Percentiles rank a stretch among this genome's conserved stretches.
Conservation (phyloP, 2,113 vertebrate species). For the Leucopsar rothschildi region DNA sequence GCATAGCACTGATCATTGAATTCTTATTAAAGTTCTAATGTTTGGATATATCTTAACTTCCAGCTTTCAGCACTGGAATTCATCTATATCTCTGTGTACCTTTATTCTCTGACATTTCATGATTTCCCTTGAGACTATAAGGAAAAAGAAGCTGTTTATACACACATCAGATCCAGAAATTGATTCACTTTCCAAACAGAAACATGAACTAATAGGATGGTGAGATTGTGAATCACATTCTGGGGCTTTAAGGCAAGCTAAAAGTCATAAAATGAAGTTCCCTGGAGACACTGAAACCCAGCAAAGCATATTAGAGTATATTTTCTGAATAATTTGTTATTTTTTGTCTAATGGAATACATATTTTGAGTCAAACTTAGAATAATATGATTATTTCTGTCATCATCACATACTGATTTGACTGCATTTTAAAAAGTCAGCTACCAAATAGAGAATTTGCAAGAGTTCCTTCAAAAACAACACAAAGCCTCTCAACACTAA, state of each 20-base stretch:
- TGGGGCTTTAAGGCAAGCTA: conserved; percentile 6
- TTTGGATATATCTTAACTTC: not conserved
- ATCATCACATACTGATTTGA: not conserved
- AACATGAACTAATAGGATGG: not conserved
- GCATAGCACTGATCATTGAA: not conserved
- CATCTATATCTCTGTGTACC: not conserved
- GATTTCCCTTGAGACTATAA: conserved; percentile 8
- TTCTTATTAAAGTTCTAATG: not conserved
- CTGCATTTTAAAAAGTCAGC: not conserved
- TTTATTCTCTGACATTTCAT: not conserved
- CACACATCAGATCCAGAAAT: not conserved
- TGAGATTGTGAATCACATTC: not conserved
- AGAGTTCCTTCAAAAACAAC: not conserved
- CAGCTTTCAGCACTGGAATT: not conserved
- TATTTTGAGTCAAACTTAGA: not conserved
- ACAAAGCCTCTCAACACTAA: not conserved
- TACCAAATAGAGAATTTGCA: not conserved
- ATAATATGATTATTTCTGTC: not conserved
- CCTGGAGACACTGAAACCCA: not conserved
- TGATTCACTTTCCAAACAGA: conserved; percentile 25
- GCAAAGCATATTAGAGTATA: not conserved
- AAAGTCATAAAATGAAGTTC: not conserved
- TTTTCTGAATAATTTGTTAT: not conserved
- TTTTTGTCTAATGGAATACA: not conserved
- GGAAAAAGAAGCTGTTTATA: not conserved